Conservation (phyloP, 2,888 invertebrate genomes). For the Chloroclysta siterata region DNA sequence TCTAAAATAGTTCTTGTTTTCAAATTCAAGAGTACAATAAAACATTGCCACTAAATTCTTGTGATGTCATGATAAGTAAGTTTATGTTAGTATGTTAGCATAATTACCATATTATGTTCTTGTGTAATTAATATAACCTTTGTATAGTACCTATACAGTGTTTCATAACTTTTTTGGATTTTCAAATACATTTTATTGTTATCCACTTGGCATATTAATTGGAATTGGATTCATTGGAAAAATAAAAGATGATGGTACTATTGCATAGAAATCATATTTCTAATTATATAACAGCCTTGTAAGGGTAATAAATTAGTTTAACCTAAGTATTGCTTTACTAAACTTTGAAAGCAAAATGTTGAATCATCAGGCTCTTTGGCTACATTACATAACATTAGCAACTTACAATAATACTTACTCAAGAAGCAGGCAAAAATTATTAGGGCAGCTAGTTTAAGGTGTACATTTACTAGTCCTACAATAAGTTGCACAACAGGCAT, state of each 20-base stretch:
- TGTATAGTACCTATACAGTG: constrained; percentile 76
- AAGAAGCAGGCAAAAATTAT: not conserved
- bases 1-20: constrained; percentile 20
- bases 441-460: not conserved
- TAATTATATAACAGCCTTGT: constrained; percentile 38
- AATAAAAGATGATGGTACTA: constrained; percentile 47
- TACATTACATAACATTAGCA: not conserved
- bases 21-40: constrained; percentile 36
- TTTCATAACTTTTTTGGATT: constrained; percentile 69
- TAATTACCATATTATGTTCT: constrained; percentile 52
- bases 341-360: not conserved
- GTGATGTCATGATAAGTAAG: constrained; percentile 56
- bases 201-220: constrained; percentile 42
- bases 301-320: constrained; percentile 4
- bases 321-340: not conserved
- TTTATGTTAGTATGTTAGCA: constrained; percentile 48
- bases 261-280: constrained; percentile 54
- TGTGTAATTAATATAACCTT: constrained; percentile 74
- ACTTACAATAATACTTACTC: not conserved
- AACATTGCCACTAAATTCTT: constrained; percentile 48
- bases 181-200: constrained; percentile 68
- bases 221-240: constrained; percentile 48
- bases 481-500: not conserved
- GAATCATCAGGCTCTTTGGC: constrained; percentile 4
- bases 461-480: not conserved